Evolutionary conservation across 2,113 vertebrate genomes (phyloP).

Genomic region (Colius striatus): DNA sequence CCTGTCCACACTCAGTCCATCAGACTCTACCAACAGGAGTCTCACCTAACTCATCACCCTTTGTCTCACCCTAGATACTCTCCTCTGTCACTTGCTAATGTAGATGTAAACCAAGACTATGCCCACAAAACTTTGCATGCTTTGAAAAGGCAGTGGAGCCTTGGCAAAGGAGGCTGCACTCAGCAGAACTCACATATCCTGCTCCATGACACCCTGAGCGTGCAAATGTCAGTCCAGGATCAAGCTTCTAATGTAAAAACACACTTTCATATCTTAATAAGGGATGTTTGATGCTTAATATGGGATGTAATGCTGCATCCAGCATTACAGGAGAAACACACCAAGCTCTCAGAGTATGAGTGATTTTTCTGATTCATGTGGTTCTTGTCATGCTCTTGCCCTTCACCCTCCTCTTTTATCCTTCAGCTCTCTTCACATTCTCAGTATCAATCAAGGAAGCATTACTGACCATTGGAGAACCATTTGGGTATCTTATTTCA

Average conservation of each 20-base stretch:
- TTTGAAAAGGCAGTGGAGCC: background rate
- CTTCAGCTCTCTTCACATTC: background rate
- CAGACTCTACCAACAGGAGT: rapidly evolving
- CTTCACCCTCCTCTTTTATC: background rate
- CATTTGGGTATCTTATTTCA: background rate
- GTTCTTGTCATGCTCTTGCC: background rate
- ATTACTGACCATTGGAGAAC: background rate
- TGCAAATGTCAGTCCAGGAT: rapidly evolving
- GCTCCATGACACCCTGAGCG: rapidly evolving
- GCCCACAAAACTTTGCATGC: rapidly evolving
- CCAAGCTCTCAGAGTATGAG: rapidly evolving
- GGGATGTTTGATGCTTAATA: too few species aligned
- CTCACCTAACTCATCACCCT: background rate
- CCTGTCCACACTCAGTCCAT: rapidly evolving
- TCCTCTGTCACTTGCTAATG: background rate
- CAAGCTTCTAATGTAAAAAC: background rate
- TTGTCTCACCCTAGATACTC: background rate
- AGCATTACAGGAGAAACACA: background rate
- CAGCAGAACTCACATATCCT: background rate
- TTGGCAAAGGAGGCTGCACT: background rate
- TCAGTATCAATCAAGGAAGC: background rate
- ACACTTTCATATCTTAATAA: background rate
- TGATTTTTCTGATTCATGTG: background rate
- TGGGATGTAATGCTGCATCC: background rate
- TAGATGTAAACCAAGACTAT: rapidly evolving